Percentiles rank a stretch among this genome's conserved stretches.
Conservation (phyloP, 2,888 invertebrate genomes). For the Fabriciana adippe region DNA sequence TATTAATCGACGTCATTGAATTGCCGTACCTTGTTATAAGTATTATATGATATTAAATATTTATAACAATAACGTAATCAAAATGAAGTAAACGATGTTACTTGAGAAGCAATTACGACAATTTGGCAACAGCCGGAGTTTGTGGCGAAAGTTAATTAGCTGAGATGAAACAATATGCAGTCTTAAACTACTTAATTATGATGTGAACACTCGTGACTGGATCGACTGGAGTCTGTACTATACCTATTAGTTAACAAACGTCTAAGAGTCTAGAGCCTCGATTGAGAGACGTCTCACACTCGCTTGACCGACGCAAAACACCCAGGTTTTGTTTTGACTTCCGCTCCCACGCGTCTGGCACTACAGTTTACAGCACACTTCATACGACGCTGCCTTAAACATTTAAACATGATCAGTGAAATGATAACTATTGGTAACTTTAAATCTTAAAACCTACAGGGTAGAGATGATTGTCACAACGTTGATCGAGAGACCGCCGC, state of each 20-base stretch:
- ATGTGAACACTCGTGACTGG: slow-evolving; percentile 31
- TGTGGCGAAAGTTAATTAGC: slow-evolving; percentile 35
- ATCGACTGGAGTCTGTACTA: too few relatives aligned
- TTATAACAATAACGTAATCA: too few relatives aligned
- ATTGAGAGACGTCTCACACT: not conserved
- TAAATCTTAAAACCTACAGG: slow-evolving; percentile 11
- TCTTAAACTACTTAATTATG: slow-evolving; percentile 34
- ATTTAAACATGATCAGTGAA: not conserved
- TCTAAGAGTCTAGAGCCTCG: too few relatives aligned
- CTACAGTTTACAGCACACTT: not conserved
- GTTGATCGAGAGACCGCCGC: not conserved
- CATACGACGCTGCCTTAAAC: too few relatives aligned
- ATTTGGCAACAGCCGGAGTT: slow-evolving; percentile 17
- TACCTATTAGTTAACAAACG: too few relatives aligned
- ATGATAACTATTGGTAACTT: slow-evolving; percentile 2
- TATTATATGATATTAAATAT: too few relatives aligned
- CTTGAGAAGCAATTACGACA: slow-evolving; percentile 7
- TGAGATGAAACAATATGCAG: slow-evolving; percentile 32
- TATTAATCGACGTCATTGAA: too few relatives aligned
- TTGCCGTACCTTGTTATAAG: too few relatives aligned
- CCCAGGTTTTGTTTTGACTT: slow-evolving; percentile 39
- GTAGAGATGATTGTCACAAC: slow-evolving; percentile 5
- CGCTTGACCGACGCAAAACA: slow-evolving; percentile 30
- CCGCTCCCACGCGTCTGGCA: slow-evolving; percentile 43
- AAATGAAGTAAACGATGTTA: not conserved